Conservation (phyloP, 2,113 vertebrate species). For the Sminthopsis crassicaudata region DNA sequence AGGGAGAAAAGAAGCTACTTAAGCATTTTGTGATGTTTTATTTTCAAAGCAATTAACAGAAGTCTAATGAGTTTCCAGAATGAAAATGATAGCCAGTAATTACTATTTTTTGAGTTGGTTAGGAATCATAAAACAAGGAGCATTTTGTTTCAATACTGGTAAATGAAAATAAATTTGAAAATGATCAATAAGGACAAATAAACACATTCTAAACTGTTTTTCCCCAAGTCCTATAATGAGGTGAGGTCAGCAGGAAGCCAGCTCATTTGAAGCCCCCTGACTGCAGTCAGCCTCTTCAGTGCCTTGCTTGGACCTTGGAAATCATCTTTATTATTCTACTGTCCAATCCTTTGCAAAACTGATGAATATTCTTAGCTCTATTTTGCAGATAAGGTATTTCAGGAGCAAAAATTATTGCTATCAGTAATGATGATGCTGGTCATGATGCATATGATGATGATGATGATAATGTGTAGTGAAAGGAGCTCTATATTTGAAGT, state of each 20-base stretch:
- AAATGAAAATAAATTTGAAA: slow-evolving; percentile 52
- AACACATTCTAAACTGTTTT: slow-evolving; percentile 11
- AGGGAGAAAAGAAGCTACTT: slow-evolving; percentile 44
- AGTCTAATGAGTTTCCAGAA: background rate
- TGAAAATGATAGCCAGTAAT: background rate
- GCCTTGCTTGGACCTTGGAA: background rate
- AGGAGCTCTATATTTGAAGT: background rate
- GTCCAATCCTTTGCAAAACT: slow-evolving; percentile 6
- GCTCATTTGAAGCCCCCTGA: background rate
- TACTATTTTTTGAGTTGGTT: slow-evolving; percentile 6
- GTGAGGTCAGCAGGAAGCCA: background rate
- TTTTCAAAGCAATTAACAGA: background rate
- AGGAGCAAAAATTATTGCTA: slow-evolving; percentile 3
- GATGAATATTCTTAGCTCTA: background rate
- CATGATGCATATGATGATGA: no score
- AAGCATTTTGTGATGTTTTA: slow-evolving; percentile 63
- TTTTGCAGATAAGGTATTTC: slow-evolving; percentile 26
- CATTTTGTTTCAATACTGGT: slow-evolving; percentile 16
- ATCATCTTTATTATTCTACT: slow-evolving; percentile 4
- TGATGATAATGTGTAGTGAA: background rate
- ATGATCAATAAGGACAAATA: background rate
- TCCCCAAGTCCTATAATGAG: background rate
- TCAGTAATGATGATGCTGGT: background rate
- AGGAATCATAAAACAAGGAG: background rate
- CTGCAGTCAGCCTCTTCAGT: background rate